Percentiles rank a stretch among this genome's conserved stretches.
These are phyloP conservation scores for Heterodera carotae DNA, from an alignment of 1,140 invertebrate genomes.

Conservation along the genomic window DNA sequence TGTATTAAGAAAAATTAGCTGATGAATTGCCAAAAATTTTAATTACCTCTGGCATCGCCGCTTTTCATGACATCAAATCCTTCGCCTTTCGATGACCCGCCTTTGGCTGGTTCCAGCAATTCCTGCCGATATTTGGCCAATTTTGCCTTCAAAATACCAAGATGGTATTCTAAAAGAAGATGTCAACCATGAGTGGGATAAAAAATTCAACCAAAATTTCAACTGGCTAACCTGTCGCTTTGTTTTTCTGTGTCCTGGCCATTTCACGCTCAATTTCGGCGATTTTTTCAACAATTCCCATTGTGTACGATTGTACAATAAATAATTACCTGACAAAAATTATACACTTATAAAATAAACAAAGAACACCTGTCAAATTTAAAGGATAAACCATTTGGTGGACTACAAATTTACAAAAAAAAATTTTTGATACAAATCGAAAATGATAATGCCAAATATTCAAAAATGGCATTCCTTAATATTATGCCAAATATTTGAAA, in stretches of 20 bases:
- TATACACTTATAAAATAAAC: too few species aligned
- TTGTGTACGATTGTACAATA: too few species aligned
- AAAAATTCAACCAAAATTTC: background rate
- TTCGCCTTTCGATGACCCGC: constrained; percentile 87
- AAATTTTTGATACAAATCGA: too few species aligned
- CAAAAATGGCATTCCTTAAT: too few species aligned
- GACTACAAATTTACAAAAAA: too few species aligned
- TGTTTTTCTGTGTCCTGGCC: constrained; percentile 96
- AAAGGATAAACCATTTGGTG: too few species aligned
- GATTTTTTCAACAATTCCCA: constrained; percentile 66
- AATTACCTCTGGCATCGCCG: constrained; percentile 97
- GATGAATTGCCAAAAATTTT: constrained; percentile 13
- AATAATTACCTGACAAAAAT: too few species aligned
- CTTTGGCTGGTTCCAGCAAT: constrained; percentile 87
- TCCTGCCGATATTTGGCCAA: constrained; percentile 95
- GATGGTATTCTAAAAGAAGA: constrained; percentile 75
- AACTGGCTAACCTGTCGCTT: constrained; percentile 79
- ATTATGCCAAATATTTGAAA: too few species aligned
- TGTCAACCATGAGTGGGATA: background rate
- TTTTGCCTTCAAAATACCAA: constrained; percentile 96
- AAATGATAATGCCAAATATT: too few species aligned
- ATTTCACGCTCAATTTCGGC: constrained; percentile 76
- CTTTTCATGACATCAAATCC: constrained; percentile 99
- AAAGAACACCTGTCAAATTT: too few species aligned
- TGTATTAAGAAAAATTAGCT: constrained; percentile 2